phyloP scores from a whole-genome alignment of 2,888 invertebrate species.

The Cephus pulcher region DNA sequence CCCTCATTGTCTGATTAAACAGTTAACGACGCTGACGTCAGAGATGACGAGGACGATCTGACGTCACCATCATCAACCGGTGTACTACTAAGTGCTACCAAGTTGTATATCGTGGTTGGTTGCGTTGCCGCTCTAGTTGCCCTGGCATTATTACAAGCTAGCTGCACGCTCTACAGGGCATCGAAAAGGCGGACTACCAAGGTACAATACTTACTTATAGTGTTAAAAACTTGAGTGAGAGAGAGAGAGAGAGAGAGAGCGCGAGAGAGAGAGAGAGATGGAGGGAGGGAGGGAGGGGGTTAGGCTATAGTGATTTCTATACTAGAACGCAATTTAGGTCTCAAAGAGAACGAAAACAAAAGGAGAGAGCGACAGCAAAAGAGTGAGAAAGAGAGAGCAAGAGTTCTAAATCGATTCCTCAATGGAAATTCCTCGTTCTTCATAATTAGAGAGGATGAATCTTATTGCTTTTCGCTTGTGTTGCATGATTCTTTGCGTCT shows the following conservation, averaged over 20 bases:
- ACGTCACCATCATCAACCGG: slow-evolving; percentile 22
- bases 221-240: no score
- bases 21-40: slow-evolving; percentile 66
- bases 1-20: slow-evolving; percentile 19
- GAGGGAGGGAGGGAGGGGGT: no score
- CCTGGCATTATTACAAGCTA: slow-evolving; percentile 85
- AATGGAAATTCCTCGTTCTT: no score
- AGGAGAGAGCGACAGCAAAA: no score
- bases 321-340: no score
- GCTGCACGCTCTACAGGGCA: slow-evolving; percentile 82
- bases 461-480: slow-evolving; percentile 63
- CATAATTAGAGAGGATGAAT: slow-evolving; percentile 26
- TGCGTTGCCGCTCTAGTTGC: slow-evolving; percentile 84
- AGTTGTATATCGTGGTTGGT: slow-evolving; percentile 85
- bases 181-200: slow-evolving; percentile 72
- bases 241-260: no score
- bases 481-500: slow-evolving; percentile 61
- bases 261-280: no score
- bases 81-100: slow-evolving; percentile 78
- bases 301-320: no score
- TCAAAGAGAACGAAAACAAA: no score
- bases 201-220: slow-evolving; percentile 68
- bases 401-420: no score
- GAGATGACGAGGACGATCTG: slow-evolving; percentile 37
- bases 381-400: no score